Conservation (phyloP, 2,888 invertebrate species). For the Xanthorhoe spadicearia region DNA sequence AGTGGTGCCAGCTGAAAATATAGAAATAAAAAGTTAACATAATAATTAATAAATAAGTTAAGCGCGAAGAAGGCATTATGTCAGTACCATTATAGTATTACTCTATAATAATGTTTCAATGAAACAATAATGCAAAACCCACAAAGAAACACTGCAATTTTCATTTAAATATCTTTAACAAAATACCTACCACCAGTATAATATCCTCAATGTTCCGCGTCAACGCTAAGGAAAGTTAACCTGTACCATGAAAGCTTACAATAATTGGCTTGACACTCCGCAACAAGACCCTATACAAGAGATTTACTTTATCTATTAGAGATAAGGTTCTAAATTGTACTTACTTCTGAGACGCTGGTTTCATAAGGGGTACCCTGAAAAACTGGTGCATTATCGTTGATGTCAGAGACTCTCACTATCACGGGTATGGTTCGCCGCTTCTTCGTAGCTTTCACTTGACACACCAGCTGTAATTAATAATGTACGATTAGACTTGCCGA, state of each 20-base stretch:
- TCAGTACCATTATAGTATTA: too few species aligned
- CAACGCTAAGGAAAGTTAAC: slow-evolving; percentile 32
- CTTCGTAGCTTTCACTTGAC: slow-evolving; percentile 91
- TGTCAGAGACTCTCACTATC: slow-evolving; percentile 94
- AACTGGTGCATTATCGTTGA: slow-evolving; percentile 94
- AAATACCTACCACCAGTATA: slow-evolving; percentile 22
- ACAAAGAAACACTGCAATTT: background rate
- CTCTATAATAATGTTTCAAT: too few species aligned
- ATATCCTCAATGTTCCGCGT: slow-evolving; percentile 28
- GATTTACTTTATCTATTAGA: slow-evolving; percentile 16
- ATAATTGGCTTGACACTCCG: slow-evolving; percentile 38
- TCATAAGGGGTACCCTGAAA: slow-evolving; percentile 94
- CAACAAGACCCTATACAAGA: slow-evolving; percentile 18
- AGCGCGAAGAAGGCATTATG: too few species aligned
- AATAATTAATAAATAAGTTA: too few species aligned
- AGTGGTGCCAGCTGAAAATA: slow-evolving; percentile 91
- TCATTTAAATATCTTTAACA: background rate
- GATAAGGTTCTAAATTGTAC: slow-evolving; percentile 22
- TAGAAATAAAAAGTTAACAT: too few species aligned
- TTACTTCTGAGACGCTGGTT: slow-evolving; percentile 93
- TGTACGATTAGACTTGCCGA: slow-evolving; percentile 35
- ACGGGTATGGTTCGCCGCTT: slow-evolving; percentile 94
- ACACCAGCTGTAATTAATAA: slow-evolving; percentile 88
- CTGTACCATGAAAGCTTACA: slow-evolving; percentile 36
- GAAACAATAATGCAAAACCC: background rate